Conservation (phyloP, 2,113 vertebrate genomes). For the Rhadina sibilatrix region DNA sequence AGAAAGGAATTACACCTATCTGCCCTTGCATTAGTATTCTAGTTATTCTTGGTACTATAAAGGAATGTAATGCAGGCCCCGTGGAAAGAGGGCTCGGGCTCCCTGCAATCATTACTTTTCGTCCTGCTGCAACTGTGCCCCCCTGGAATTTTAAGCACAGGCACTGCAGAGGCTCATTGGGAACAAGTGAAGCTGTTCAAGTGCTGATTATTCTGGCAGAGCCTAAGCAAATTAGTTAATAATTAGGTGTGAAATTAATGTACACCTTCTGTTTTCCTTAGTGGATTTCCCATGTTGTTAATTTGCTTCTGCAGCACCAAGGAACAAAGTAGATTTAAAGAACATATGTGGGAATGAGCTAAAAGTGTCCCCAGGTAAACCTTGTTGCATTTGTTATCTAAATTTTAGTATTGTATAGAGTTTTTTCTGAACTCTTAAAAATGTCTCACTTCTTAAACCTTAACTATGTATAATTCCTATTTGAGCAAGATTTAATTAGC, state of each 20-base stretch:
- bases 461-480: background rate
- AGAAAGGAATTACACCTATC: background rate
- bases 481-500: background rate
- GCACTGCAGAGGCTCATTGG: background rate
- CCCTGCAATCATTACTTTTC: background rate
- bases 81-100: background rate
- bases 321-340: background rate
- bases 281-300: background rate
- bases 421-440: background rate
- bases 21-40: background rate
- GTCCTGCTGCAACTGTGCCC: background rate
- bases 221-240: conserved; percentile 46
- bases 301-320: conserved; percentile 2
- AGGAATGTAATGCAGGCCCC: background rate
- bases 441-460: background rate
- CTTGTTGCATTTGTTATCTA: background rate
- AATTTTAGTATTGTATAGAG: background rate
- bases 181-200: conserved; percentile 10
- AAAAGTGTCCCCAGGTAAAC: background rate
- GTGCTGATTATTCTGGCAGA: conserved; percentile 33
- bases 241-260: conserved; percentile 50
- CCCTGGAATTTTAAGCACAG: conserved; percentile 26
- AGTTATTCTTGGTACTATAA: background rate
- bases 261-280: conserved; percentile 32
- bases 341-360: background rate